These are phyloP conservation scores for Pocillopora verrucosa DNA, from an alignment of 64 coral and sea anemone species.

Conservation along the genomic window DNA sequence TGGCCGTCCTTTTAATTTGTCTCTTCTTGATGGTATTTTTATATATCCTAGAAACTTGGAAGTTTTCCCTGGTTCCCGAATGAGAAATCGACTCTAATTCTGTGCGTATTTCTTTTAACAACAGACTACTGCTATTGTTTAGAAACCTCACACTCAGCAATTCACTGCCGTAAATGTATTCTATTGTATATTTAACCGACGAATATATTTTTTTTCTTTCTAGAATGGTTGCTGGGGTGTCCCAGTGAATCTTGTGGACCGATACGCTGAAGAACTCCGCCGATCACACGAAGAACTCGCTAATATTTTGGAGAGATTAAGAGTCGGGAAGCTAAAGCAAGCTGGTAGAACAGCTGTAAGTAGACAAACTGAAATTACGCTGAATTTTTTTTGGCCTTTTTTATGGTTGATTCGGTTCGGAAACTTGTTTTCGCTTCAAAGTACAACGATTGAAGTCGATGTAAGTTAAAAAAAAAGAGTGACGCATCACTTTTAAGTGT, in stretches of 20 bases:
- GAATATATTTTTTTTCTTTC: background rate
- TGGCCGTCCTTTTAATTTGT: no score
- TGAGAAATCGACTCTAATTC: no score
- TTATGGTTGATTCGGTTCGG: background rate
- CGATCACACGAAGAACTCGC: conserved; percentile 72
- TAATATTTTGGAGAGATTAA: conserved; percentile 75
- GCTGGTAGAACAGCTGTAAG: conserved; percentile 36
- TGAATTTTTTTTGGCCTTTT: background rate
- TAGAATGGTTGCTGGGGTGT: conserved; percentile 88
- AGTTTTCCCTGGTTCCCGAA: no score
- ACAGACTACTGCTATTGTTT: no score
- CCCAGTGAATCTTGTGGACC: conserved; percentile 79
- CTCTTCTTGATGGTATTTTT: no score
- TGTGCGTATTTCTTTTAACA: no score
- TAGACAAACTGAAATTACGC: background rate
- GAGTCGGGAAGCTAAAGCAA: conserved; percentile 63
- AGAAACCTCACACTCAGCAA: no score
- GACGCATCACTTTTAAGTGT: no score
- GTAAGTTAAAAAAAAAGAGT: no score
- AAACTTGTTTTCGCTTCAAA: no score
- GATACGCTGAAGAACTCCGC: conserved; percentile 87
- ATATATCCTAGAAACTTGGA: no score
- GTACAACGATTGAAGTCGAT: no score
- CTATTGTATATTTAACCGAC: background rate
- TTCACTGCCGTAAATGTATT: conserved; percentile 6